phyloP scores from a whole-genome alignment of 2,113 vertebrate species.

The Garra rufa region DNA sequence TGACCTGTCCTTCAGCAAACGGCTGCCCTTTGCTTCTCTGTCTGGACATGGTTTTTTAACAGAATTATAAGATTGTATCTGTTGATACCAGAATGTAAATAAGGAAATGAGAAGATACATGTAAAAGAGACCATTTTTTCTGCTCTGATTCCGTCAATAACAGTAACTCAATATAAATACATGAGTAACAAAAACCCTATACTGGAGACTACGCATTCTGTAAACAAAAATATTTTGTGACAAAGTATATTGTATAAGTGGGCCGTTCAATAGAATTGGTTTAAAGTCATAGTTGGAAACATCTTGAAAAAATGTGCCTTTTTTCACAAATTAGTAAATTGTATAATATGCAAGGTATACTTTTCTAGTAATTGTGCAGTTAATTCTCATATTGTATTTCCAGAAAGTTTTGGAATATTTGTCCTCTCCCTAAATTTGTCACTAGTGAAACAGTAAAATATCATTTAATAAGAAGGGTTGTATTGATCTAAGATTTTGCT shows the following conservation, averaged over 20 bases:
- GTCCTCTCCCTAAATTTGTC: too few species aligned
- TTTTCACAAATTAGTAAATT: too few species aligned
- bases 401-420: too few species aligned
- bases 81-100: slow-evolving; percentile 14
- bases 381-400: too few species aligned
- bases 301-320: too few species aligned
- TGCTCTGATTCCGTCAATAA: neutral
- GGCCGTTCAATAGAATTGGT: too few species aligned
- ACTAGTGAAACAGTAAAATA: too few species aligned
- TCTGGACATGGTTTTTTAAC: slow-evolving; percentile 24
- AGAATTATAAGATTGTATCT: neutral
- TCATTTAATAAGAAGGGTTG: too few species aligned
- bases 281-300: too few species aligned
- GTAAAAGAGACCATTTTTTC: neutral
- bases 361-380: too few species aligned
- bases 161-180: neutral
- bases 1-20: slow-evolving; percentile 33
- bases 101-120: neutral
- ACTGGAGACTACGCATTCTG: neutral
- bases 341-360: too few species aligned
- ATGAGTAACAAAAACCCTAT: neutral
- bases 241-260: neutral
- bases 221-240: neutral
- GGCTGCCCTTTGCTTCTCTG: slow-evolving; percentile 17
- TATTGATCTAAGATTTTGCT: too few species aligned